phyloP scores from a whole-genome alignment of 1,140 invertebrate species.

The Psilanteris sp. region DNA sequence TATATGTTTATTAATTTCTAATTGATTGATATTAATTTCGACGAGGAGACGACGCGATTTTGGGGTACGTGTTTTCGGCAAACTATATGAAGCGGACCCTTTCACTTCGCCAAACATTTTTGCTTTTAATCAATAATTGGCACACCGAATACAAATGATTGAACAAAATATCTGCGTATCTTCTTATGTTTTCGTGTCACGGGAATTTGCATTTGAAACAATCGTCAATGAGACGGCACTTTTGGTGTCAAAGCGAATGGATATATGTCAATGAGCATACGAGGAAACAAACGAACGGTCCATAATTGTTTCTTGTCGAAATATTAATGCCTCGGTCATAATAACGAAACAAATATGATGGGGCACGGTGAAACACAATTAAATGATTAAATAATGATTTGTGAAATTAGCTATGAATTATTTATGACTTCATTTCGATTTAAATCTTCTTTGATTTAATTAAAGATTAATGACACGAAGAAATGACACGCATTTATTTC shows the following conservation, averaged over 20 bases:
- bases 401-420: conserved; percentile 10
- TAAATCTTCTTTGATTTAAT: background rate
- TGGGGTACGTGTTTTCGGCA: too few species aligned
- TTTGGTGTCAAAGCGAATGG: conserved; percentile 39
- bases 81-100: too few species aligned
- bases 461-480: too few species aligned
- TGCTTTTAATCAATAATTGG: too few species aligned
- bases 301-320: conserved; percentile 19
- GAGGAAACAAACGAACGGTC: background rate
- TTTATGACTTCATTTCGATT: background rate
- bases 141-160: too few species aligned
- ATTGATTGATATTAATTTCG: too few species aligned
- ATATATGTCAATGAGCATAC: conserved; percentile 33
- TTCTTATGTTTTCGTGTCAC: conserved; percentile 21
- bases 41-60: too few species aligned
- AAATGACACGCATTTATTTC: too few species aligned
- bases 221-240: conserved; percentile 33
- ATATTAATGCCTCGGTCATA: conserved; percentile 17
- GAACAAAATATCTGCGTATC: too few species aligned
- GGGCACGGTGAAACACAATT: conserved; percentile 1
- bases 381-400: conserved; percentile 31
- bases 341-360: conserved; percentile 6
- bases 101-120: too few species aligned
- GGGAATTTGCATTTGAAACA: conserved; percentile 43
- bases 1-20: too few species aligned